Evolutionary conservation across 2,888 invertebrate species (phyloP).

Genomic region (Archips crataeganus): DNA sequence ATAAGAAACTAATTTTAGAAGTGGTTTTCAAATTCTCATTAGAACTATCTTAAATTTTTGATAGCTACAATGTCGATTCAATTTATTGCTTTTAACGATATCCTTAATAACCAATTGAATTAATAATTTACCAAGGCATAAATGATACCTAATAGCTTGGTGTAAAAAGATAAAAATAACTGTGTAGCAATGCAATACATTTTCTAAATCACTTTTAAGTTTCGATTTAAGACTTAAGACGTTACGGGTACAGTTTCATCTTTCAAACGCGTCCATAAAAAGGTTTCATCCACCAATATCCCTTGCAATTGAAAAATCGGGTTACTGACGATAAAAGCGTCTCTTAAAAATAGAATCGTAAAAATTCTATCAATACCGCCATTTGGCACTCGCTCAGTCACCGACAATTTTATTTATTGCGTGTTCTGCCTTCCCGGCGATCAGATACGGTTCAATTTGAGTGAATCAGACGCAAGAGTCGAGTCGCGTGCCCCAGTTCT

Average conservation of each 20-base stretch:
- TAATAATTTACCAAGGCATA: background rate
- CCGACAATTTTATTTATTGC: conserved; percentile 52
- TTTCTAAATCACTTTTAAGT: conserved; percentile 3
- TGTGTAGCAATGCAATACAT: background rate
- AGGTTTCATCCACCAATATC: conserved; percentile 25
- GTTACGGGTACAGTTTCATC: background rate
- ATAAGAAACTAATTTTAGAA: too few relatives aligned
- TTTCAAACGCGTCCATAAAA: conserved; percentile 26
- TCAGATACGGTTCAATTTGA: conserved; percentile 46
- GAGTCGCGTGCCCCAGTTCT: conserved; percentile 48
- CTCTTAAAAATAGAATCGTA: conserved; percentile 60
- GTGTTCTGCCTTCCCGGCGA: conserved; percentile 46
- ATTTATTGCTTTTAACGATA: too few relatives aligned
- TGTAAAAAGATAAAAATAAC: background rate
- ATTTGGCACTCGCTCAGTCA: conserved; percentile 57
- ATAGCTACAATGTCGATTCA: too few relatives aligned
- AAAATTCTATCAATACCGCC: conserved; percentile 72
- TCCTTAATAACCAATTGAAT: too few relatives aligned
- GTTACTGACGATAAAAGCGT: conserved; percentile 61
- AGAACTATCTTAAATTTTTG: too few relatives aligned
- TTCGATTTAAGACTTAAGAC: conserved; percentile 7
- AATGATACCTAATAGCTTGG: background rate
- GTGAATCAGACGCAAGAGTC: conserved; percentile 39
- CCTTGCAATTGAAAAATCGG: conserved; percentile 54
- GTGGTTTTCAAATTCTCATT: too few relatives aligned